Evolutionary conservation across 2,113 vertebrate species (phyloP).

Genomic region (Pelmatolapia mariae): DNA sequence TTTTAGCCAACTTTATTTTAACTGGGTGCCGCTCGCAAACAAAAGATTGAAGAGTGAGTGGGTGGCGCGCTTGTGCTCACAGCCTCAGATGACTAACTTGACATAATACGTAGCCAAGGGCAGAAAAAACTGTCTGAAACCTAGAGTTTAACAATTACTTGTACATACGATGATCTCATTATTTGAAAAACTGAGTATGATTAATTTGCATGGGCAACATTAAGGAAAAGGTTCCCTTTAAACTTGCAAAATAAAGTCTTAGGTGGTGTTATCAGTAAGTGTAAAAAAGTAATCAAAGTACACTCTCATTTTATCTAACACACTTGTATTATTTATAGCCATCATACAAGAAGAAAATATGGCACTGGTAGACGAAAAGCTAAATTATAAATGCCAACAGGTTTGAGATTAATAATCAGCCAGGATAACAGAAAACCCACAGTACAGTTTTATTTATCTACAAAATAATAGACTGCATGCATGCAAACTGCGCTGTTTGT

Average conservation of each 20-base stretch:
- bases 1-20: background rate
- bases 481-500: background rate
- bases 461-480: background rate
- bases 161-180: background rate
- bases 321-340: background rate
- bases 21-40: background rate
- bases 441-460: background rate
- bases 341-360: background rate
- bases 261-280: background rate
- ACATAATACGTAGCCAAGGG: background rate
- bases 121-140: rapidly evolving
- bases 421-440: background rate
- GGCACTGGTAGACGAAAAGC: rapidly evolving
- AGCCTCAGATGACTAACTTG: background rate
- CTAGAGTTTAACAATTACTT: background rate
- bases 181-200: background rate
- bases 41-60: background rate
- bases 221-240: background rate
- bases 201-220: background rate
- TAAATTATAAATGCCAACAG: background rate
- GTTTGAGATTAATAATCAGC: background rate
- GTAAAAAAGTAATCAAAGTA: background rate
- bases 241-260: background rate
- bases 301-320: background rate
- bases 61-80: background rate